Conservation (phyloP, 2,113 vertebrate species). For the Gymnocephalus cernua region DNA sequence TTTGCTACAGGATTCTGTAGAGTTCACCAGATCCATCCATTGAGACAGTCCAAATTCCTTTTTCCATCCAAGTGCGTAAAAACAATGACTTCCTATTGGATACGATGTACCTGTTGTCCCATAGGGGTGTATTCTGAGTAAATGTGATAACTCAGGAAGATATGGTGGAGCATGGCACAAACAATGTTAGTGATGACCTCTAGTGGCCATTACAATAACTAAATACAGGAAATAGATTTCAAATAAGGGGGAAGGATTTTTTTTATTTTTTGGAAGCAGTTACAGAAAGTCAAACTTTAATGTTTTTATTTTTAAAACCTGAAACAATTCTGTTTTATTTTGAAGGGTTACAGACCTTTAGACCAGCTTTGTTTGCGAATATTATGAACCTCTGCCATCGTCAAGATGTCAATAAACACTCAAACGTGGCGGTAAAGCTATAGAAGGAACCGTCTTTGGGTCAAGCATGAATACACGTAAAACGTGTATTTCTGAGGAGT, state of each 20-base stretch:
- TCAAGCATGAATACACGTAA: background rate
- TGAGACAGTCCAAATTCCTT: no score
- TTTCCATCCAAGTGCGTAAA: no score
- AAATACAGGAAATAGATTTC: background rate
- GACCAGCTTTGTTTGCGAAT: no score
- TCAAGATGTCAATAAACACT: background rate
- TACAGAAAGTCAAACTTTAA: background rate
- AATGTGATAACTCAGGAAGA: no score
- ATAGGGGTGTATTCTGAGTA: no score
- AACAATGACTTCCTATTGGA: no score
- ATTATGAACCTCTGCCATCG: background rate
- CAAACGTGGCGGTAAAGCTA: background rate
- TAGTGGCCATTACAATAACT: slow-evolving; percentile 42
- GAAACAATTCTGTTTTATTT: background rate
- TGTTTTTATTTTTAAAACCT: background rate
- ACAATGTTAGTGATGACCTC: slow-evolving; percentile 49
- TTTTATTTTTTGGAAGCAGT: background rate
- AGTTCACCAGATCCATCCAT: no score
- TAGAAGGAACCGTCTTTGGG: background rate
- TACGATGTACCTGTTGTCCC: no score
- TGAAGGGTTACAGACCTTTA: background rate
- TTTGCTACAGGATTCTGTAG: no score
- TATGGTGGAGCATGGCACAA: background rate
- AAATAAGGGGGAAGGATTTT: no score
- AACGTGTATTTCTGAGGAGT: background rate